Base-by-base conservation (phyloP, 1,140 invertebrate genomes). In the Pseudomyrmex dendroicus region DNA sequence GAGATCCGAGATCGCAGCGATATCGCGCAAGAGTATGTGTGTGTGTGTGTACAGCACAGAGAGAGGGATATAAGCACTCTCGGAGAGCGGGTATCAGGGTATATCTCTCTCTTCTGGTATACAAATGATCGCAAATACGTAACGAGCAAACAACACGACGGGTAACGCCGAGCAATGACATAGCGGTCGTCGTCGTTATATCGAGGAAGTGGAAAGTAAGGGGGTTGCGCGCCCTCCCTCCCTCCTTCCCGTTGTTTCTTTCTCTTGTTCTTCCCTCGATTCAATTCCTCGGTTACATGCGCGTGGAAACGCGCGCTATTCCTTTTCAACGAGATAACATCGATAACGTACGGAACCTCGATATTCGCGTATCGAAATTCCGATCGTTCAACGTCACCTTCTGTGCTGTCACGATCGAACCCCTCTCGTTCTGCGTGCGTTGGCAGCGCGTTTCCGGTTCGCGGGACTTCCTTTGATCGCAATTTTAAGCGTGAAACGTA, bases 301-400 rank as follows among this genome's bases (percentile, higher is more conserved):
- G 9, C 15, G 25, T 44, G 3, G 54, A 59, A 44, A 25, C 15
- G 15, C 17, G 15, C 35, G 46, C 61, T 57, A 50, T n/a, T 57
- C 20, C 66, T 59, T 59, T 48, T n/a, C 35, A 35, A 35, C 54
- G 35, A 78, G 66, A 80, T 72, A 80, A 80, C 76, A n/a, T 70
- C 66, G 66, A 80, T 80, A 80, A 80, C 44, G 15, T 50, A 59
- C 66, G 76, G 35, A 61, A 56, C 57, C 44, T 3, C 66, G 76
- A 61, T 72, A 72, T 80, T 80, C 66, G 44, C 66, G 76, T 80
- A 80, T 80, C 66, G 76, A 80, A 70, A 80, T 80, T 80, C 76
- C 76, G 44, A 80, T 80, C 66, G 66, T 72, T 57, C 76, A 50
- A 72, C 7, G 76, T 80, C 66, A 61, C 66, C 12, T 70, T 72